A percentile compares a stretch with the other conserved stretches of the same genome.
Evolutionary conservation across 2,888 invertebrate genomes (phyloP).

Genomic region (Pilophorus perplexus): DNA sequence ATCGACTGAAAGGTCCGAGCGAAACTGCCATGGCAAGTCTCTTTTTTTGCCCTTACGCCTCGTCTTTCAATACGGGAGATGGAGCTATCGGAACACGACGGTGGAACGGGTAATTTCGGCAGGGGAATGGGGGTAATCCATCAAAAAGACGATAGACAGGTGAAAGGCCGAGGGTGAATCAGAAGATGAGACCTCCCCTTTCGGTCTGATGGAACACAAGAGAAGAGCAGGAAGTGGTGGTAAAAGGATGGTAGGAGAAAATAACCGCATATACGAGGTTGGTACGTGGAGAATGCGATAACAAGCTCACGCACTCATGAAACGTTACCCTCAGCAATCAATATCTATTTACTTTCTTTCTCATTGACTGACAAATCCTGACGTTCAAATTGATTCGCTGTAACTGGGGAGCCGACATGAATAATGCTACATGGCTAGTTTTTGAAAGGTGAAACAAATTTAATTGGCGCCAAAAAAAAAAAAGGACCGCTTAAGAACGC

Average conservation of each 20-base stretch:
- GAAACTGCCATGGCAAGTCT: too few species aligned
- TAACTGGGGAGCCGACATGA: too few species aligned
- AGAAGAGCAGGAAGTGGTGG: not conserved
- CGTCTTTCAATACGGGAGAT: constrained; percentile 17
- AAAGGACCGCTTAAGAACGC: too few species aligned
- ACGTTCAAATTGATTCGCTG: not conserved
- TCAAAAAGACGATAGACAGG: constrained; percentile 37
- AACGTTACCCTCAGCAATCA: not conserved
- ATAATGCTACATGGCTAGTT: too few species aligned
- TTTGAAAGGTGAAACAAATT: too few species aligned
- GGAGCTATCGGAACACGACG: constrained; percentile 4
- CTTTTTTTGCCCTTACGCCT: constrained; percentile 5
- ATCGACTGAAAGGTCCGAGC: too few species aligned
- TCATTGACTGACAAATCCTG: not conserved
- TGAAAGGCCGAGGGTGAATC: constrained; percentile 36
- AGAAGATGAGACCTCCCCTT: constrained; percentile 15
- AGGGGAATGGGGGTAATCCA: constrained; percentile 21
- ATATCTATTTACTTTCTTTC: constrained; percentile 7
- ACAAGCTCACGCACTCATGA: constrained; percentile 29
- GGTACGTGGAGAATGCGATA: constrained; percentile 23
- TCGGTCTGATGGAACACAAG: constrained; percentile 29
- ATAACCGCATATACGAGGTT: constrained; percentile 8
- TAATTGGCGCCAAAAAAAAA: too few species aligned
- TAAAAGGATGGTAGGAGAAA: not conserved
- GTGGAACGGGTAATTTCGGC: constrained; percentile 23